Percentiles rank a stretch among this genome's conserved stretches.
Conservation (phyloP, 1,140 invertebrate genomes). For the Brachionus plicatilis region DNA sequence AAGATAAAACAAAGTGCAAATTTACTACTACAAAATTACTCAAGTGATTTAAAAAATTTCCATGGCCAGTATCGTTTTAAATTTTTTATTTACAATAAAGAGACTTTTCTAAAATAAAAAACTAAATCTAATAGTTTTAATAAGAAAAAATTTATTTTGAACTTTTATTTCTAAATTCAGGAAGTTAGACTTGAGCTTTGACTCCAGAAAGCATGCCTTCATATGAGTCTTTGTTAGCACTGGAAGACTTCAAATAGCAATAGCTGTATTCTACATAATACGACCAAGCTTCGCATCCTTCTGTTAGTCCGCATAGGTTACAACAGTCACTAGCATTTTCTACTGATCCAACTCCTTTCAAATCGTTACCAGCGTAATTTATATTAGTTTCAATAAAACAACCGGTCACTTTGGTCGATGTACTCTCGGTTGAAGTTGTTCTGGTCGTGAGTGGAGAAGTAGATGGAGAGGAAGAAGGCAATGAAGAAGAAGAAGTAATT, state of each 20-base stretch:
- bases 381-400: slow-evolving; percentile 26
- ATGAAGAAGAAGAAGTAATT: not conserved
- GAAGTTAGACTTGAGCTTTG: not conserved
- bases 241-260: slow-evolving; percentile 17
- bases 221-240: not conserved
- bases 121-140: not conserved
- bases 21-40: too few relatives aligned
- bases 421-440: not conserved
- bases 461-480: not conserved
- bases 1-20: too few relatives aligned
- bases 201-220: slow-evolving; percentile 24
- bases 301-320: not conserved
- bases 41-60: not conserved
- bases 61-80: not conserved
- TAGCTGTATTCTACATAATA: slow-evolving; percentile 24
- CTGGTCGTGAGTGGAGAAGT: not conserved
- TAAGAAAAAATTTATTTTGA: not conserved
- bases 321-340: not conserved
- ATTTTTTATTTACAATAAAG: not conserved
- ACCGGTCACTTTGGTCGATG: not conserved
- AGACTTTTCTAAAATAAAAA: not conserved
- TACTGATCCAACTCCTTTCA: not conserved
- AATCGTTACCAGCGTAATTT: slow-evolving; percentile 5
- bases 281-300: not conserved
- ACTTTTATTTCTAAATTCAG: not conserved